phyloP scores from a whole-genome alignment of 2,797 vertebrate genomes.

The Hipposideros larvatus region DNA sequence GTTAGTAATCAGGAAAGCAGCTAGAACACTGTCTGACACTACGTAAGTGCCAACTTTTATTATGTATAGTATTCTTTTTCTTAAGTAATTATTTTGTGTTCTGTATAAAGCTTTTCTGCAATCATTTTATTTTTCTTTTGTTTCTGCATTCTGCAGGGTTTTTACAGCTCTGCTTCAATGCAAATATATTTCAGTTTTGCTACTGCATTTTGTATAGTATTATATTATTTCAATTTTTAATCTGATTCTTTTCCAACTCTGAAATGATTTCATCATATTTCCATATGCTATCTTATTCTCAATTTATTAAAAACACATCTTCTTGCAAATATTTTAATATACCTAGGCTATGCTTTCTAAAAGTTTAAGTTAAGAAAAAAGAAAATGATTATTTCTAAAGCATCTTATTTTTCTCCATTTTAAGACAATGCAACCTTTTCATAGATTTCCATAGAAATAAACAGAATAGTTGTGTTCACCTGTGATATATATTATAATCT shows the following conservation, averaged over 20 bases:
- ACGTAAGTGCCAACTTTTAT: not conserved
- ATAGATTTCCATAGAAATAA: not conserved
- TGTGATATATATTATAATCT: not conserved
- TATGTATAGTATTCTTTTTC: not conserved
- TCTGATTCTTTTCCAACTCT: not conserved
- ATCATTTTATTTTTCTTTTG: constrained; percentile 21
- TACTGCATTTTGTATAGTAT: not conserved
- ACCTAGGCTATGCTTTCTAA: not conserved
- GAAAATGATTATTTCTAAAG: not conserved
- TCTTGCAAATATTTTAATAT: not conserved
- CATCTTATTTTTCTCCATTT: not conserved
- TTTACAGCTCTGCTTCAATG: not conserved
- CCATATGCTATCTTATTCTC: not conserved
- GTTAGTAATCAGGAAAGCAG: not conserved
- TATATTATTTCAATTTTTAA: not conserved
- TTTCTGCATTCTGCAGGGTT: not conserved
- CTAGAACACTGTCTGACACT: not conserved
- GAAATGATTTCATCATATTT: not conserved
- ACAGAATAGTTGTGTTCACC: not conserved
- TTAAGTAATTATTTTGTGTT: not conserved
- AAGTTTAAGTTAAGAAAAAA: not conserved
- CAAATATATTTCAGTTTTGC: not conserved
- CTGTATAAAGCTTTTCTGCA: not conserved
- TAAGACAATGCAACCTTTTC: not conserved
- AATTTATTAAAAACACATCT: not conserved